Percentiles rank a stretch among this genome's conserved stretches.
Conservation (phyloP, 2,888 invertebrate species). For the Sinodicranocentrus sp. region DNA sequence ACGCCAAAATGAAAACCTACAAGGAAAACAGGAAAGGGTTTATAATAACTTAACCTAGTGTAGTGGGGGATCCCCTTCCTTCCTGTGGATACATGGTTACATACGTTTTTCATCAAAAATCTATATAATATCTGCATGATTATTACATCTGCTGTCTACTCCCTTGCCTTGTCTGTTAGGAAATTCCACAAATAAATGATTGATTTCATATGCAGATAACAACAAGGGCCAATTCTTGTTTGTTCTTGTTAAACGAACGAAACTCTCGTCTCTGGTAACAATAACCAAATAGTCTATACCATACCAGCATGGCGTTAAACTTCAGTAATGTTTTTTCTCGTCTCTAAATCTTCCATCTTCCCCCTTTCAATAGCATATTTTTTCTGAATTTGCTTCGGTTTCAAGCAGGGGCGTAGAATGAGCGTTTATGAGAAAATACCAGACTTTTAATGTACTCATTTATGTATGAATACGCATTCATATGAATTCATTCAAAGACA, state of each 20-base stretch:
- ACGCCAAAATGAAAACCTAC: slow-evolving; percentile 6
- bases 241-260: not conserved
- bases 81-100: slow-evolving; percentile 14
- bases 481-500: slow-evolving; percentile 4
- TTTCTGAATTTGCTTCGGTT: not conserved
- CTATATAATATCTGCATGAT: slow-evolving; percentile 20
- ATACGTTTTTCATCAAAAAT: slow-evolving; percentile 50
- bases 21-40: slow-evolving; percentile 50
- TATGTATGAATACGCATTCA: slow-evolving; percentile 23
- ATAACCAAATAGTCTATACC: not conserved
- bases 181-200: slow-evolving; percentile 45
- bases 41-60: slow-evolving; percentile 32
- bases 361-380: slow-evolving; percentile 23
- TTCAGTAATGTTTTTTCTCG: too few species aligned
- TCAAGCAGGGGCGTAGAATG: not conserved
- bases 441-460: slow-evolving; percentile 27
- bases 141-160: slow-evolving; percentile 14
- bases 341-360: slow-evolving; percentile 22
- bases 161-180: not conserved
- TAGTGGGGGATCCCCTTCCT: slow-evolving; percentile 32
- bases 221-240: not conserved
- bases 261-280: not conserved
- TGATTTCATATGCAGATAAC: slow-evolving; percentile 38
- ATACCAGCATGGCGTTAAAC: slow-evolving; percentile 5
- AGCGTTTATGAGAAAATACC: slow-evolving; percentile 51